Conservation (phyloP, 23 tunicate species). For the Halocynthia aurantium region DNA sequence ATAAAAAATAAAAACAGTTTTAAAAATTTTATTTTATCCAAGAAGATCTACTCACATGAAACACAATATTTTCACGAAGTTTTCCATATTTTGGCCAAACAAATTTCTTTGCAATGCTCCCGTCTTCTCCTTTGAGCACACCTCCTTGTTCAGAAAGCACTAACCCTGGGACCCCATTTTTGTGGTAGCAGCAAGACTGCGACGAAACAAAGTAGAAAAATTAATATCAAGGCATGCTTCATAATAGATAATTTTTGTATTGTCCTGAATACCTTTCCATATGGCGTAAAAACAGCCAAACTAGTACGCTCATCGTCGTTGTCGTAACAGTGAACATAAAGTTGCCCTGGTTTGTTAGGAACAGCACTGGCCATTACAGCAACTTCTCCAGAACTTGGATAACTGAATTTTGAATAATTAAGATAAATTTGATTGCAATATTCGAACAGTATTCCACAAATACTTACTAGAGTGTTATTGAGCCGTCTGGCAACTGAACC, state of each 20-base stretch:
- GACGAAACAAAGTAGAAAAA: neutral
- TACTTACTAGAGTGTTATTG: slow-evolving; percentile 69
- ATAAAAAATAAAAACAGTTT: no score
- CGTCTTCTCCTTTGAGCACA: slow-evolving; percentile 48
- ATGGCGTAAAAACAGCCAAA: slow-evolving; percentile 74
- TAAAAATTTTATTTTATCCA: no score
- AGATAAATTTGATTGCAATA: neutral
- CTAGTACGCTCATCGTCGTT: slow-evolving; percentile 46
- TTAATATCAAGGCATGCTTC: no score
- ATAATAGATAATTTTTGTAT: neutral
- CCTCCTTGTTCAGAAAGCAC: slow-evolving; percentile 73
- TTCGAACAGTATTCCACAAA: neutral
- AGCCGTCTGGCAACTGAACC: slow-evolving; percentile 89
- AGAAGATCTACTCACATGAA: slow-evolving; percentile 8
- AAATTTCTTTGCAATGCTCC: slow-evolving; percentile 57
- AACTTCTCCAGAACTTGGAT: slow-evolving; percentile 51
- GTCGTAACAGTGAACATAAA: slow-evolving; percentile 76
- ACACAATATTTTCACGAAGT: slow-evolving; percentile 48
- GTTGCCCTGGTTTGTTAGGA: slow-evolving; percentile 51
- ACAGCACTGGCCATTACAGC: slow-evolving; percentile 87
- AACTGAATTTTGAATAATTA: slow-evolving; percentile 26
- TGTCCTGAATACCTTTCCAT: slow-evolving; percentile 57
- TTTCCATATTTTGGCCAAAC: slow-evolving; percentile 55
- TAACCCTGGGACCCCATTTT: slow-evolving; percentile 66
- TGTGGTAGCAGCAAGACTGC: slow-evolving; percentile 90